Evolutionary conservation across 2,888 invertebrate genomes (phyloP), one percentile per base, ranked within the genome.

Genomic region (Molanna angustata): DNA sequence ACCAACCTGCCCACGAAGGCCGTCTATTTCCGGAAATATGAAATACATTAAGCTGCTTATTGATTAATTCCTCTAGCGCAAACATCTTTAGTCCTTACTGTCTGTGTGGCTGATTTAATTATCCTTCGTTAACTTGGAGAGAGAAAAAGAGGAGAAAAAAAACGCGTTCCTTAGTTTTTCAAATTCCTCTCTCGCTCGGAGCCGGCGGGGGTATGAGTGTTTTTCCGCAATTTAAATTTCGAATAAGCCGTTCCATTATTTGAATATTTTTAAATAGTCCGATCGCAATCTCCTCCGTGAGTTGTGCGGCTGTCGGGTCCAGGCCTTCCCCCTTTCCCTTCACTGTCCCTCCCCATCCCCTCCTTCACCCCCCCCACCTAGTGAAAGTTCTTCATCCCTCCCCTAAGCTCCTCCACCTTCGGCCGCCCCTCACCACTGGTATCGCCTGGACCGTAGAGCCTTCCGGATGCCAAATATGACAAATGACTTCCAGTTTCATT

Each of bases 221-320:
- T 52, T 55, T 55, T 37, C 41, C 51, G 47, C 47, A 51, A 48
- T 55, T 48, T 54, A 54, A 54, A 50, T 44, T 50, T 55, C 48
- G 48, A 51, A 41, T 48, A 47, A 55, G 56, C 43, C 52, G 45
- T 47, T 50, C 50, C 47, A 43, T 48, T 54, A 49, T 58, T 58
- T 52, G 52, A 58, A 52, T 58, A 55, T 55, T 54, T 58, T 58
- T 58, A 58, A 58, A 53, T 50, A 56, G 58, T 58, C 49, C 53
- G 58, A 58, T 58, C 52, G 58, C 58, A 55, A 58, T 58, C 58
- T 56, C 52, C 43, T 54, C 43, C 43, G 39, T 49, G 49, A 56
- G 52, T 56, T 52, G 56, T 52, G 54, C 44, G 55, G 58, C 58
- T 58, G 58, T 58, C 58, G 58, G 45, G 55, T 58, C 58, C 58